Evolutionary conservation across 2,888 invertebrate genomes (phyloP), one percentile per base, ranked within the genome.

Genomic region (Dastarcus helophoroides): DNA sequence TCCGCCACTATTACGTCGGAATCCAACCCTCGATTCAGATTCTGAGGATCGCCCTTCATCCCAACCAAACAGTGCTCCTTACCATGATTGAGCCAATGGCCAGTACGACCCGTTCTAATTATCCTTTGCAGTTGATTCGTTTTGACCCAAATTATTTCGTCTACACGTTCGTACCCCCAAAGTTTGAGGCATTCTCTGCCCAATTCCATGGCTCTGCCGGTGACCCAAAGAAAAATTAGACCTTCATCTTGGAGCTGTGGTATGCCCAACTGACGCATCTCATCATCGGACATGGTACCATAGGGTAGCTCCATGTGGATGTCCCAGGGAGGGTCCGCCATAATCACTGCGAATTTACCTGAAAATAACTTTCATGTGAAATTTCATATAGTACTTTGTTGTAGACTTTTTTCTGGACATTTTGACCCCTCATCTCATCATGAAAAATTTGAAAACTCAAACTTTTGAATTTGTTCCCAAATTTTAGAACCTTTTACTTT

Each of bases 271-370:
- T 89, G 86, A 29, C 95, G 68, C 95, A 97, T 97, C 67, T 97
- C 95, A 56, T 95, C 94, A 55, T 97, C 95, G 0, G 91, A 91
- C 90, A 97, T 91, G 1, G 95, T 97, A 2, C 94, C 97, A 58
- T 97, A 97, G 0, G 95, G 95, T 25, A 97, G 67, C 62, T 97
- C 95, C 95, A 97, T 97, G 59, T 97, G 95, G 43, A 97, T 97
- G 55, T 97, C 97, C 97, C 95, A 97, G 0, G 95, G 97, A 0
- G 94, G 94, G 61, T 94, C 93, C 16, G 95, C 95, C 97, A 97
- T 97, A 43, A 97, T 89, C 3, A 97, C 94, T 1, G 94, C 88
- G 65, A 94, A 97, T 65, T 97, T 95, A 2, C 33, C 30, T 33
- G 21, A 17, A 32, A 17, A 5, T 13, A 26, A 26, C 5, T n/a